These are phyloP conservation scores for Tachysurus vachellii DNA, from an alignment of 2,113 vertebrate species.

Conservation along the genomic window DNA sequence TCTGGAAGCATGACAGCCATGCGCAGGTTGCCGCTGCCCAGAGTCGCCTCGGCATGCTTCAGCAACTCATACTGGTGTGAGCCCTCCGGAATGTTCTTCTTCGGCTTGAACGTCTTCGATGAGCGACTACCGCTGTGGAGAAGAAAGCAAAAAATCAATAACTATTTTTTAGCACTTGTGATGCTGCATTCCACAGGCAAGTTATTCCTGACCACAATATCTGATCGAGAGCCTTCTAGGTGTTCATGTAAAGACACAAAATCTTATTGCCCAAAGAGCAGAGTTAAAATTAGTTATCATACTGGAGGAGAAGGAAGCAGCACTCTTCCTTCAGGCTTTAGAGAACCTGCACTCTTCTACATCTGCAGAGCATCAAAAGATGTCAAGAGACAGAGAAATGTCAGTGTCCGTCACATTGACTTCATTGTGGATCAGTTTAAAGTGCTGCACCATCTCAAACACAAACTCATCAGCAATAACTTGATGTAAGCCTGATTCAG, in stretches of 20 bases:
- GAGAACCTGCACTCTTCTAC: not conserved
- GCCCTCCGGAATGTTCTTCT: constrained; percentile 87
- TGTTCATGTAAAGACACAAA: not conserved
- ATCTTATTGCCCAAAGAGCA: not conserved
- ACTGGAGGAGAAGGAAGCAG: not conserved
- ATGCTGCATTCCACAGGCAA: not conserved
- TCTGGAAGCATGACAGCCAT: constrained; percentile 87
- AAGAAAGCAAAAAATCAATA: constrained; percentile 11
- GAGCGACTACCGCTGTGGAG: constrained; percentile 79
- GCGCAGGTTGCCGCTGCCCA: constrained; percentile 83
- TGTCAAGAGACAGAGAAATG: not conserved
- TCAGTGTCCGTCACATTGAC: not conserved
- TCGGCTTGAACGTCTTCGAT: constrained; percentile 88
- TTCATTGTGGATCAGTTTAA: too few species aligned
- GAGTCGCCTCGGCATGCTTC: constrained; percentile 84
- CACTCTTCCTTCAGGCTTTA: not conserved
- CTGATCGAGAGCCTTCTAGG: not conserved
- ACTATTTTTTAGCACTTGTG: not conserved
- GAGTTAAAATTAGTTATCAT: not conserved
- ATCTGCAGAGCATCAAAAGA: not conserved
- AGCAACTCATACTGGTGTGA: constrained; percentile 86
- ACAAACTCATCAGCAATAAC: too few species aligned
- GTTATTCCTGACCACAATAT: not conserved
- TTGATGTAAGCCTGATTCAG: not conserved
- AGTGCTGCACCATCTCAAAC: too few species aligned